These are phyloP conservation scores for Brachynemurus nebulosus DNA, from an alignment of 2,888 invertebrate genomes.

Conservation along the genomic window DNA sequence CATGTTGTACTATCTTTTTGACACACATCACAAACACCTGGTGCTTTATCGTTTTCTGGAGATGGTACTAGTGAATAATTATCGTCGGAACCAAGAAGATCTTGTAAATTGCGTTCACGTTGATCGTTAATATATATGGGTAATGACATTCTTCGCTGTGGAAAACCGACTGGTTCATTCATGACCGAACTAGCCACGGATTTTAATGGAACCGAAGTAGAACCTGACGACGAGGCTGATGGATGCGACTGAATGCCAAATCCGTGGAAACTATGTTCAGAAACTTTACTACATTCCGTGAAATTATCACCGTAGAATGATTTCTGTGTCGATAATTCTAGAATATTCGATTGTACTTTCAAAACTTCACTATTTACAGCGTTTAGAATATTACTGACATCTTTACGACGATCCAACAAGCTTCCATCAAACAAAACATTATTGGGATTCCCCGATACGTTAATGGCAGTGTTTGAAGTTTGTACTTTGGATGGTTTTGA, in stretches of 20 bases:
- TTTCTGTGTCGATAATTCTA: not conserved
- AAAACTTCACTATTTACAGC: not conserved
- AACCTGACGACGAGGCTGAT: not conserved
- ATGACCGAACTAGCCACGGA: not conserved
- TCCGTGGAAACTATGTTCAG: not conserved
- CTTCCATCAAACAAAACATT: no score
- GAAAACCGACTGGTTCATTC: not conserved
- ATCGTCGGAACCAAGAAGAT: not conserved
- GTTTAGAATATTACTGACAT: not conserved
- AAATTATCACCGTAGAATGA: not conserved
- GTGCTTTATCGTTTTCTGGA: no score
- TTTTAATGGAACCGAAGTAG: not conserved
- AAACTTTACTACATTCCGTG: not conserved
- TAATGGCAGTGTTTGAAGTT: not conserved
- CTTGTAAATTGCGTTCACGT: not conserved
- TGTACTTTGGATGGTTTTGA: not conserved
- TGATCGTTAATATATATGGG: constrained; percentile 4
- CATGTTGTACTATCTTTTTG: not conserved
- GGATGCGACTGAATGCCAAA: not conserved
- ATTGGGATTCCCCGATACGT: not conserved
- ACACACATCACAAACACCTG: no score
- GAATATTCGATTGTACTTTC: not conserved
- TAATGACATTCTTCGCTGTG: not conserved
- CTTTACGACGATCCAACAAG: not conserved
- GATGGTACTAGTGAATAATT: not conserved